Conservation (phyloP, 2,113 vertebrate species). For the Herpetotheres cachinnans region DNA sequence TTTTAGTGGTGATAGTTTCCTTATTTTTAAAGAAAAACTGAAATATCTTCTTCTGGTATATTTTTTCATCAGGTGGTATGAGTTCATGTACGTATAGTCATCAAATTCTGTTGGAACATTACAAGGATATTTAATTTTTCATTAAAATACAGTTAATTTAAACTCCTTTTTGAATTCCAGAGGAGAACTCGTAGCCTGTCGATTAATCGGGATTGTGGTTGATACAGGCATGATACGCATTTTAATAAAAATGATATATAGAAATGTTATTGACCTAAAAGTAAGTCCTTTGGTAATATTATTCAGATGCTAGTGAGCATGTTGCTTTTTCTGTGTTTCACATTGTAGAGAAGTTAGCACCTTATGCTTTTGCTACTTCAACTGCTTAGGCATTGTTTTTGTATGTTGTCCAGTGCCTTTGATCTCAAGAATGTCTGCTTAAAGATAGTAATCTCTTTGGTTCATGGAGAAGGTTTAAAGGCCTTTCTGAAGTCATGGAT, state of each 20-base stretch:
- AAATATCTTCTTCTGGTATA: not conserved
- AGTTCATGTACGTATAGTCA: not conserved
- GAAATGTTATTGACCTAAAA: not conserved
- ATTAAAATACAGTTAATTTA: not conserved
- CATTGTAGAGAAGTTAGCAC: not conserved
- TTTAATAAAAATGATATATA: not conserved
- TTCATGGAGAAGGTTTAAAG: not conserved
- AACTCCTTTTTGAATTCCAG: not conserved
- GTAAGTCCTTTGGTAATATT: accelerated
- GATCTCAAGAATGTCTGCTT: not conserved
- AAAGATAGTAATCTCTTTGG: not conserved
- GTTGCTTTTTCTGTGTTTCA: not conserved
- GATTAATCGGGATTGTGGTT: not conserved
- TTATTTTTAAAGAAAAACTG: not conserved
- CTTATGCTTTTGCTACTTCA: not conserved
- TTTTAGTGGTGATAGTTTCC: not conserved
- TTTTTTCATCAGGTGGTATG: not conserved
- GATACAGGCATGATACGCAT: not conserved
- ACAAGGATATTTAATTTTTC: not conserved
- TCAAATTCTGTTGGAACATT: not conserved
- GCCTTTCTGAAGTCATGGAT: not conserved
- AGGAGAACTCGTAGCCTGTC: not conserved
- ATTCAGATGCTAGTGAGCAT: not conserved
- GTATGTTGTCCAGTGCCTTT: not conserved
- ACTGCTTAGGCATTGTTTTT: not conserved